Conservation (phyloP, 2,888 invertebrate species). For the Mesorhabditis spiculigera region DNA sequence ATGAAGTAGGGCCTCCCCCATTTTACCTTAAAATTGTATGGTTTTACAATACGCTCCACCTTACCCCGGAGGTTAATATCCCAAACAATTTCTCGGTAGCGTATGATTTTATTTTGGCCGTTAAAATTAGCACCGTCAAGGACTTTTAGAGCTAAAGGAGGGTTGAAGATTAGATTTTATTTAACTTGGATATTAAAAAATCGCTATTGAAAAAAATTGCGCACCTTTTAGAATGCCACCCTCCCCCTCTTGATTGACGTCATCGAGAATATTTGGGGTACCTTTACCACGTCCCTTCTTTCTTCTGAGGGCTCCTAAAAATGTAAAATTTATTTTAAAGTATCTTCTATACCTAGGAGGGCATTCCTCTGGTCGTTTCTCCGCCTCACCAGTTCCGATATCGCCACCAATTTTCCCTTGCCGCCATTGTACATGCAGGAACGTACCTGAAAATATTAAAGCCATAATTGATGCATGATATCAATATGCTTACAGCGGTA, state of each 20-base stretch:
- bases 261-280: conserved; percentile 56
- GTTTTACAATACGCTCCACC: neutral
- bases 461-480: neutral
- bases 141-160: conserved; percentile 53
- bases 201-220: conserved; percentile 45
- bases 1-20: conserved; percentile 91
- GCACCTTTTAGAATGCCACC: conserved; percentile 26
- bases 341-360: conserved; percentile 20
- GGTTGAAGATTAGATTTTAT: neutral
- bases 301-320: conserved; percentile 27
- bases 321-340: neutral
- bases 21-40: conserved; percentile 70
- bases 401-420: conserved; percentile 81
- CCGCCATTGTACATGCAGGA: conserved; percentile 90
- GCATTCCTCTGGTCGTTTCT: conserved; percentile 73
- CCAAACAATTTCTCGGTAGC: conserved; percentile 64
- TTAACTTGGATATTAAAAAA: too few species aligned
- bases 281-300: conserved; percentile 54
- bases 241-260: conserved; percentile 48
- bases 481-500: conserved; percentile 66
- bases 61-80: conserved; percentile 49
- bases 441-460: conserved; percentile 66
- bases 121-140: conserved; percentile 48
- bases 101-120: conserved; percentile 29
- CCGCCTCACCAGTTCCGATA: conserved; percentile 79